Conservation (phyloP, 2,888 invertebrate species). For the Acrocyrtus sp. region DNA sequence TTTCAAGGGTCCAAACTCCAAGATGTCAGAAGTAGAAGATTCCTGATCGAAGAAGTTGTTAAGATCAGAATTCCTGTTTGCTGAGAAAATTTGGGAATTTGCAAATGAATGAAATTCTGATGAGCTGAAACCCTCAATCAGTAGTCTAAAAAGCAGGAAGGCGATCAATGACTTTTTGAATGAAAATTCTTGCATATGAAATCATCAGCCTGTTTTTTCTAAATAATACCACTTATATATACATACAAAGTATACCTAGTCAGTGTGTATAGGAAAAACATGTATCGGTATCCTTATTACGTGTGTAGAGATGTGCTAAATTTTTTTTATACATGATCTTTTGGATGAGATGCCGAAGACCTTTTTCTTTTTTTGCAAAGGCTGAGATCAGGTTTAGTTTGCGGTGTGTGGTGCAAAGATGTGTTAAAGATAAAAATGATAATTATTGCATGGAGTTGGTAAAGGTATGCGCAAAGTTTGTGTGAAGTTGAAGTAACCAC, state of each 20-base stretch:
- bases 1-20: too few relatives aligned
- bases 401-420: too few relatives aligned
- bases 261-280: too few relatives aligned
- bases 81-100: too few relatives aligned
- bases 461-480: constrained; percentile 5
- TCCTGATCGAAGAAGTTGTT: too few relatives aligned
- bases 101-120: constrained; percentile 43
- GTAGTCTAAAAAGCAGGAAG: constrained; percentile 31
- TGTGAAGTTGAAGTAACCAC: constrained; percentile 7
- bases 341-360: constrained; percentile 20
- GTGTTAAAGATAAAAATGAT: constrained; percentile 21
- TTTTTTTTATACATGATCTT: neutral
- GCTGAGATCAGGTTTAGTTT: constrained; percentile 39
- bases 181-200: constrained; percentile 45
- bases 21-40: too few relatives aligned
- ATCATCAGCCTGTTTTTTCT: constrained; percentile 19
- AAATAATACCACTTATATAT: too few relatives aligned
- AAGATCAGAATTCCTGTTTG: constrained; percentile 39
- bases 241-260: too few relatives aligned
- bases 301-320: constrained; percentile 5
- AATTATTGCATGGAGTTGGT: constrained; percentile 3
- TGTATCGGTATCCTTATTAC: neutral
- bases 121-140: constrained; percentile 29
- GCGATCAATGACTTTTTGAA: constrained; percentile 49
- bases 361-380: too few relatives aligned